Base-by-base conservation (phyloP, 2,888 invertebrate species). In the Agriopis leucophaearia region DNA sequence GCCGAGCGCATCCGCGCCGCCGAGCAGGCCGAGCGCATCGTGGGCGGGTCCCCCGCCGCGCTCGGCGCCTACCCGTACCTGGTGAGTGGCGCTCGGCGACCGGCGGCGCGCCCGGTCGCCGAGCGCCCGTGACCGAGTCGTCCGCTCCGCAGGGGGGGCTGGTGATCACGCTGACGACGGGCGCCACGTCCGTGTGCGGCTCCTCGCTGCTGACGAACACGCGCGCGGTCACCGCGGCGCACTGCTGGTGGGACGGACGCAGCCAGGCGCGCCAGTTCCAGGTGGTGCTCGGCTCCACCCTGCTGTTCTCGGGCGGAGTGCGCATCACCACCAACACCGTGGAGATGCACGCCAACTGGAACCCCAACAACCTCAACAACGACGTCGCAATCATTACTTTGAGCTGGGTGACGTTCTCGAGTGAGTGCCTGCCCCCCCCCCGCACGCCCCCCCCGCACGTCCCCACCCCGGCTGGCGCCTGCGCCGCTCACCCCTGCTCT, bases 201-300 rank as follows among this genome's bases (percentile, higher is more conserved):
- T 76, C 82, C 13, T 77, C 83, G 13, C 73, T 81, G 78, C 69
- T 83, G 70, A 73, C 63, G 59, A 79, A 77, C 75, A 78, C 75
- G 0, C 78, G 77, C 50, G 70, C 80, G 4, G 74, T 82, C 51
- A 82, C 84, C 8, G 81, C 81, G 5, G 81, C 82, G 12, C 83
- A 87, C 72, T 87, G 86, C 77, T 86, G 87, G 88, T 72, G 72
- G 50, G 79, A 84, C 69, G 75, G 80, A 5, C 64, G 74, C 44
- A 73, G 58, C 58, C 81, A 82, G 56, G 88, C 85, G n/a, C 74
- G 78, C n/a, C 77, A 78, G 60, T 81, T 88, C 74, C 60, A 60
- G 40, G 78, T 88, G 18, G 87, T 87, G n/a, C 77, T 82, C 67
- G 84, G 83, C 57, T 78, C 82, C 8, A 67, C 68, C 7, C 54